Base-by-base conservation (phyloP, 2,888 invertebrate genomes). In the Hypsopygia costalis region DNA sequence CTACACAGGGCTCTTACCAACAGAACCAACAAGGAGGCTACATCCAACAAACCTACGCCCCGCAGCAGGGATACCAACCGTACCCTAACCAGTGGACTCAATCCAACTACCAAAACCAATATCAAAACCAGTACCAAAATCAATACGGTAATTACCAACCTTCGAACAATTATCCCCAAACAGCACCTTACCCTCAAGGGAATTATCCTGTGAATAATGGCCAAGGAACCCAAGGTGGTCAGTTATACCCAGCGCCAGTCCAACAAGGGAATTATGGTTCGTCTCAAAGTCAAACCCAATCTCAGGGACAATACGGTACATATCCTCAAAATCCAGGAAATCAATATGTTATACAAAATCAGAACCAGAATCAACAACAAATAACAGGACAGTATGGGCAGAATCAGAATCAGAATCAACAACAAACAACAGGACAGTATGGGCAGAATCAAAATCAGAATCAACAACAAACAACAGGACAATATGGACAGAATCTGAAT, bases 121-220 rank as follows among this genome's bases (percentile, higher is more conserved):
- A 57, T 11, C 64, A 62, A 44, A 60, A 58, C 1, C 44, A 48
- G 6, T 51, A 51, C 44, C 64, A 68, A 33, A 58, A 50, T 2
- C 67, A 61, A 40, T 65, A 62, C 21, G 62, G 47, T 0, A 66
- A 60, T 35, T 60, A 52, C 11, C 62, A 61, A 52, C 59, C 49
- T 20, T 39, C 47, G 6, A 55, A 55, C 16, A 21, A 43, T 35
- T 7, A 51, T 46, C 31, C 7, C 5, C 11, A 8, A 31, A 31
- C 12, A 8, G 31, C 11, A 31, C 8, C 11, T 20, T 28, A 39
- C 6, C 39, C 21, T 6, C 32, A 51, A 7, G 44, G 43, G 0
- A 57, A 39, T 11, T 60, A 60, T 37, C 64, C 54, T 6, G 44
- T 50, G 16, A 47, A 47, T 11, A 43, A 45, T 4, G 50, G 50